Percentiles rank a stretch among this genome's conserved stretches.
phyloP scores from a whole-genome alignment of 2,888 invertebrate genomes.

The Campopleginae sp. region DNA sequence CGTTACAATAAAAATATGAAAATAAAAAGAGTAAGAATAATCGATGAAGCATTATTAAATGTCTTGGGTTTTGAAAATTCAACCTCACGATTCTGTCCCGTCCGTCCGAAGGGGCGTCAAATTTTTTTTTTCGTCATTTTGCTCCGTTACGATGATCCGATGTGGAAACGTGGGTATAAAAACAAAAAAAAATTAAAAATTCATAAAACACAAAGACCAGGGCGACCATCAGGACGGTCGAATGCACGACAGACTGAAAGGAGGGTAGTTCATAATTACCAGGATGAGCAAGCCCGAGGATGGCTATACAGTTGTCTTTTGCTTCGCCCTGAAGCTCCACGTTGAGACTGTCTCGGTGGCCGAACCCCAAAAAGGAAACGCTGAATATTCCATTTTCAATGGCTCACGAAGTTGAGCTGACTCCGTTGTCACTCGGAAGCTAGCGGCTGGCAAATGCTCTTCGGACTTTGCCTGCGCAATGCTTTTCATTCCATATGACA shows the following conservation, averaged over 20 bases:
- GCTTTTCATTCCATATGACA: neutral
- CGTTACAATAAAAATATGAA: neutral
- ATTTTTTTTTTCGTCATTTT: neutral
- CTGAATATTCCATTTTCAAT: neutral
- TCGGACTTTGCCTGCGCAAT: too few relatives aligned
- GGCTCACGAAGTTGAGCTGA: neutral
- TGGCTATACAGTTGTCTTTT: neutral
- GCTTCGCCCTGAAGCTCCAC: neutral
- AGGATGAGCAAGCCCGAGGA: constrained; percentile 1
- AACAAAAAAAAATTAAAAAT: constrained; percentile 23
- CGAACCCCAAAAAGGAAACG: neutral
- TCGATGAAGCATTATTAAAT: neutral
- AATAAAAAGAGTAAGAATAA: neutral
- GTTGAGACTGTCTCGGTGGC: neutral
- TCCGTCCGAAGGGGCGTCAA: neutral
- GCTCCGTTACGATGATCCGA: neutral
- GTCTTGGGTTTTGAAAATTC: neutral
- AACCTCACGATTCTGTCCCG: neutral
- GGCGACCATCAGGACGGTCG: constrained; percentile 24
- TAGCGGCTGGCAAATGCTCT: neutral
- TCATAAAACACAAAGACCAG: constrained; percentile 20
- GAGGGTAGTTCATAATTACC: constrained; percentile 18
- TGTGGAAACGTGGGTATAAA: neutral
- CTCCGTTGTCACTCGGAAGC: neutral
- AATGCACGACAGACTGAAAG: constrained; percentile 1